Conservation (phyloP, 1,140 invertebrate species). For the Piezodorus guildinii region DNA sequence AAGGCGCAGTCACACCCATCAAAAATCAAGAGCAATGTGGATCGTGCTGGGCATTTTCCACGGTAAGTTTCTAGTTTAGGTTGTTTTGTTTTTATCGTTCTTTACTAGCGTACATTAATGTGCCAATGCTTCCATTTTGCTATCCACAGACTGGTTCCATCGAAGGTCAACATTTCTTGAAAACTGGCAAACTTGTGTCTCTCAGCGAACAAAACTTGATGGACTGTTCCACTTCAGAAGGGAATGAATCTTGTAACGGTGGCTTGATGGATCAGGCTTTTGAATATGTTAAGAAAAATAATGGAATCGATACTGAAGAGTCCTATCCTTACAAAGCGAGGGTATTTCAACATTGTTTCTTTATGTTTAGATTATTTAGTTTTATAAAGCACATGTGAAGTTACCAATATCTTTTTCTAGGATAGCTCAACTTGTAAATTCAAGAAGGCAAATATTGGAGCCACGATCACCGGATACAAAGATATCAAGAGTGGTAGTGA, state of each 20-base stretch:
- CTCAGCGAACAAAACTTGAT: slow-evolving; percentile 95
- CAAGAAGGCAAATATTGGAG: slow-evolving; percentile 48
- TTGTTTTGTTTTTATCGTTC: too few species aligned
- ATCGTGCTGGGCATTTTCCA: too few species aligned
- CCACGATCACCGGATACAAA: slow-evolving; percentile 34
- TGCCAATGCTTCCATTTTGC: too few species aligned
- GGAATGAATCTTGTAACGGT: slow-evolving; percentile 92
- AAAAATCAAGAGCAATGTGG: too few species aligned
- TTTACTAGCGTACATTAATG: too few species aligned
- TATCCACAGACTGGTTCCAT: slow-evolving; percentile 69
- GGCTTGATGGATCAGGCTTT: slow-evolving; percentile 91
- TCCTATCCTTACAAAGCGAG: slow-evolving; percentile 63
- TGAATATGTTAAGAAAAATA: slow-evolving; percentile 81
- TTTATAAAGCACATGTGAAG: too few species aligned
- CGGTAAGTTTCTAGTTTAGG: too few species aligned
- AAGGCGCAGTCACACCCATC: too few species aligned
- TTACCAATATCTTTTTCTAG: not conserved
- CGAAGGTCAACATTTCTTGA: slow-evolving; percentile 89
- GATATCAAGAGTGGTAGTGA: not conserved
- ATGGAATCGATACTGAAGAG: slow-evolving; percentile 81
- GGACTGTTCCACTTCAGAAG: slow-evolving; percentile 81
- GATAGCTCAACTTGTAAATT: slow-evolving; percentile 8
- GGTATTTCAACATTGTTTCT: not conserved
- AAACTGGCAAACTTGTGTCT: slow-evolving; percentile 70
- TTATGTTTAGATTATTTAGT: too few species aligned